Base-by-base conservation (phyloP, 1,140 invertebrate genomes). In the Aphidius ervi region DNA sequence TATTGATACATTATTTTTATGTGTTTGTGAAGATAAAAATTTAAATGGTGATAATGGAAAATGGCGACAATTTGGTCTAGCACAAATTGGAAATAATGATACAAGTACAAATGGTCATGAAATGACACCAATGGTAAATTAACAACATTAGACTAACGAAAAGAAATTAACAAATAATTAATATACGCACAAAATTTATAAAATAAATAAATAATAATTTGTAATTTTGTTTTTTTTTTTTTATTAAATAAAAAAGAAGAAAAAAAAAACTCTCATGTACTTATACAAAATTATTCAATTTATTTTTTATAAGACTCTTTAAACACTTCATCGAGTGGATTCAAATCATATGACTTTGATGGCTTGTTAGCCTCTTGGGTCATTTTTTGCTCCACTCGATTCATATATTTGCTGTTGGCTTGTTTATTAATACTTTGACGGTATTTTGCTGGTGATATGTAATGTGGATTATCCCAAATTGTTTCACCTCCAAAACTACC, bases 391-490 rank as follows among this genome's bases (percentile, higher is more conserved):
- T 92, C 85, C 43, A 94, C 78, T 65, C 88, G 83, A 61, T 89
- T 86, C 23, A 88, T 80, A 74, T 95, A 95, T 73, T 92, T 93
- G 55, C 85, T 81, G 64, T 86, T 87, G 63, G 87, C 86, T 60
- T 83, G 82, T 69, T 88, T 85, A 53, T 83, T 86, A 5, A 92
- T 68, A 41, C 84, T 81, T 75, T 88, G 85, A 50, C 92, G 82
- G 70, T 89, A 85, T 83, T 88, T 88, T 59, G 93, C 89, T 10
- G 97, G 97, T 63, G 94, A 93, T 2, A 97, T 81, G 81, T 97
- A 99, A 67, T 89, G 76, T 3, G 92, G 86, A 85, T 99, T 99
- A 68, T 95, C 89, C 91, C 95, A 99, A 23, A 99, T 76, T 16
- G 94, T 88, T 60, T 86, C 80, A 37, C 96, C 97, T 58, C 90